Evolutionary conservation across 2,888 invertebrate genomes (phyloP), one percentile per base, ranked within the genome.

Genomic region (Chrysomela aeneicollis): DNA sequence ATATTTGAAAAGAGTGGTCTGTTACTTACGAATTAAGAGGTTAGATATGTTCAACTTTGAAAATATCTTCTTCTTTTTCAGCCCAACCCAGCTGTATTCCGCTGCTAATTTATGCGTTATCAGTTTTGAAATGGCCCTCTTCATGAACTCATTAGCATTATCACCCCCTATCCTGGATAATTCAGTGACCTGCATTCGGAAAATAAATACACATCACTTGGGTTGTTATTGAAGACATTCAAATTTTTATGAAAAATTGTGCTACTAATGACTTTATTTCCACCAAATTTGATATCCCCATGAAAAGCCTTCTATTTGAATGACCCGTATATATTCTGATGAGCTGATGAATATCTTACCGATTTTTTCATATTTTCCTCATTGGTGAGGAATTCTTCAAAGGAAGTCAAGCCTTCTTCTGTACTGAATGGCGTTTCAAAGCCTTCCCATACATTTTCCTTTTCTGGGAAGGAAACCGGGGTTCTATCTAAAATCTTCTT

Each of bases 51-150:
- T 9, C 52, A 52, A 21, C 18, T 52, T 52, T 17, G 52, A 52
- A 52, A 52, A 52, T 32, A 30, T 52, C 47, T 52, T 52, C 22
- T 52, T 52, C 47, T 47, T 47, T 51, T 51, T 51, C 51, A 51
- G 22, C 2, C 51, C 51, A 51, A 51, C 51, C 51, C 51, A 51
- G 19, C 52, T 30, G 52, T 30, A 52, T 52, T 52, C 52, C 32
- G 52, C 52, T 52, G 52, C 52, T 22, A 52, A 26, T 52, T 52
- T 52, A 22, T 26, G 52, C 15, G 52, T 52, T 17, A 52, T 52
- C 32, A 52, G 22, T 52, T 52, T 52, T 10, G 52, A 30, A 19
- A 52, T 51, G n/a, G 51, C 51, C 22, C 51, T 51, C 51, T 51
- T 51, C 51, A 51, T 51, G n/a, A 51, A 51, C 17, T 52, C 52